Evolutionary conservation across 37 sponge, comb jelly and placozoan species (phyloP).

Genomic region (Mnemiopsis leidyi): DNA sequence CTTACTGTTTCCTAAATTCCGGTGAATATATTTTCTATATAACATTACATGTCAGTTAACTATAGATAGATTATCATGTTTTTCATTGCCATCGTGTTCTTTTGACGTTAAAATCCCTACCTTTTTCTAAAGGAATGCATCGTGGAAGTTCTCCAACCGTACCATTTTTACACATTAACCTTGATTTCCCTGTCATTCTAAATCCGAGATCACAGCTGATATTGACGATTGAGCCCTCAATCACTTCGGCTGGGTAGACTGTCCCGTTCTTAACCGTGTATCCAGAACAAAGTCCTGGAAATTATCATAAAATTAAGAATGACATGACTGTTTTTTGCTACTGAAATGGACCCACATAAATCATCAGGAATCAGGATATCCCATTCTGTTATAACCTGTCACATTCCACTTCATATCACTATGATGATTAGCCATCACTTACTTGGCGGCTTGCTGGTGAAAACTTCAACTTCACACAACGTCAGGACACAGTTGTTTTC

Average conservation of each 20-base stretch:
- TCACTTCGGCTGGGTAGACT: neutral
- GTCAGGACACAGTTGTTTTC: neutral
- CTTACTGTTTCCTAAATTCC: neutral
- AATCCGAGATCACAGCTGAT: neutral
- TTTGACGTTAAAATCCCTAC: too few species aligned
- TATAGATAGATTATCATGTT: neutral
- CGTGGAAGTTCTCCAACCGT: neutral
- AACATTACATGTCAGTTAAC: neutral
- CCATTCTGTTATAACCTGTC: too few species aligned
- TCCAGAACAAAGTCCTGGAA: neutral
- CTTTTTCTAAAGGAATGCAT: neutral
- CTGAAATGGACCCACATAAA: neutral
- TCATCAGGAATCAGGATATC: neutral
- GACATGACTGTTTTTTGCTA: too few species aligned
- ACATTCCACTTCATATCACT: neutral
- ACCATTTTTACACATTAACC: neutral
- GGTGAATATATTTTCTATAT: too few species aligned
- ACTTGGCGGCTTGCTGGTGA: neutral
- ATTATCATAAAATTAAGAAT: neutral
- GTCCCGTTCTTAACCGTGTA: neutral
- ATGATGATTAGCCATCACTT: neutral
- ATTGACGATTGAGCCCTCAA: neutral
- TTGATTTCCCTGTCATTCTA: neutral
- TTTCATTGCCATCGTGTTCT: too few species aligned
- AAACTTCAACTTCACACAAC: neutral